phyloP scores from a whole-genome alignment of 2,888 invertebrate species.

The Busseola fusca region DNA sequence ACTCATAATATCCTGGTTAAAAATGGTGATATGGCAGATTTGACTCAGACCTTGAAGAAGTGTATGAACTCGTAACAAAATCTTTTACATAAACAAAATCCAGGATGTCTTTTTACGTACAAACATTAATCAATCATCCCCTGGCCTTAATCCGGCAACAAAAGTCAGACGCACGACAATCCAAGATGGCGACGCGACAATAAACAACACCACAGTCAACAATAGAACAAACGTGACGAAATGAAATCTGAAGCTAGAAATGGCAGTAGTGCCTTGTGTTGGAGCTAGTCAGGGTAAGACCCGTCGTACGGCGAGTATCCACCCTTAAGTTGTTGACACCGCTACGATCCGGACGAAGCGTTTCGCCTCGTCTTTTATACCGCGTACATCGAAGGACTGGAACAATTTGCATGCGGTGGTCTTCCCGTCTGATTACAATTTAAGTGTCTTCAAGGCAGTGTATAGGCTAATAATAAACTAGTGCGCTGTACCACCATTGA shows the following conservation, averaged over 20 bases:
- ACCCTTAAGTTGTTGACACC: no score
- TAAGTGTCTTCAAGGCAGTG: no score
- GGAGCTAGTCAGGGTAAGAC: not conserved
- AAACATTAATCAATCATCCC: constrained; percentile 38
- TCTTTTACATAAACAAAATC: not conserved
- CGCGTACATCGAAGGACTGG: no score
- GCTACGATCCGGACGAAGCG: no score
- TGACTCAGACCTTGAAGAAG: not conserved
- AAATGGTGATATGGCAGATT: not conserved
- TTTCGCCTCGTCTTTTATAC: no score
- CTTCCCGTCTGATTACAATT: no score
- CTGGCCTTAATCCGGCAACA: constrained; percentile 31
- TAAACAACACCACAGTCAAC: constrained; percentile 16
- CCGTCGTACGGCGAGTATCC: no score
- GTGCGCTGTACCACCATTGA: no score
- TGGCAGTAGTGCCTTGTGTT: not conserved
- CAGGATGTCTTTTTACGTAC: not conserved
- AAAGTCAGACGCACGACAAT: constrained; percentile 28
- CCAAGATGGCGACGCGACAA: constrained; percentile 28
- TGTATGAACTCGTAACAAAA: not conserved
- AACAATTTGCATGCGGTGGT: no score
- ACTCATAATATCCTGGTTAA: not conserved
- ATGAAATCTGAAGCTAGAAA: not conserved
- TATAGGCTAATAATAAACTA: no score
- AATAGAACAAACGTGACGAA: constrained; percentile 13